Evolutionary conservation across 2,113 vertebrate species (phyloP), one percentile per base, ranked within the genome.

Genomic region (Rostratula benghalensis): DNA sequence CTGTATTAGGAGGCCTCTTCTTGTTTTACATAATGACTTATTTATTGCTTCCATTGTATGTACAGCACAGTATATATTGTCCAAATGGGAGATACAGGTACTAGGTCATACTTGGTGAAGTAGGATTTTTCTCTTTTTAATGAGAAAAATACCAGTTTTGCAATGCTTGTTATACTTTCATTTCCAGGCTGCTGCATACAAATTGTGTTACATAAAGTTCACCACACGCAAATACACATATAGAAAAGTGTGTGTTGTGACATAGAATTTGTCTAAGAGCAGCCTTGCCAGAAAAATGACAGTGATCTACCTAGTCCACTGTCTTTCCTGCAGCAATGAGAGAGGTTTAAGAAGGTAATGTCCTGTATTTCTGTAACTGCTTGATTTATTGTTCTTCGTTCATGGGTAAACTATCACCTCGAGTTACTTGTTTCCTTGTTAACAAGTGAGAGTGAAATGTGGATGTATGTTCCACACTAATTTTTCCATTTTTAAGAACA

Each of bases 111-210:
- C 15, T 27, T 83, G 37, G 77, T 61, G 74, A 80, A 68, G 33
- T 37, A 89, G 37, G n/a, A 85, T 76, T 95, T 95, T 94, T 91
- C 78, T 91, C 48, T 84, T 90, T 85, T 93, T 95, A 94, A 89
- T 94, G 87, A 93, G 77, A 25, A 82, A 24, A 73, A 15, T 78
- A 91, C 84, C 39, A 69, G 63, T 87, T 92, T 92, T 89, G 74
- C 67, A 64, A 3, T 57, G 50, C 74, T 89, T 82, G 53, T 84
- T 96, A 83, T 23, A 23, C 59, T 93, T 93, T 83, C 46, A 69
- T 89, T 91, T 89, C 50, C 57, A 61, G 77, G 65, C 81, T 80
- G 53, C 73, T 87, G 87, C 77, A 85, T 89, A 89, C 67, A 89
- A 89, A 91, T 80, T 59, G 39, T 61, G 25, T 46, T 73, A 70